A percentile compares a stretch with the other conserved stretches of the same genome.
These are phyloP conservation scores for Megamerina dolium DNA, from an alignment of 2,888 invertebrate species.

Conservation along the genomic window DNA sequence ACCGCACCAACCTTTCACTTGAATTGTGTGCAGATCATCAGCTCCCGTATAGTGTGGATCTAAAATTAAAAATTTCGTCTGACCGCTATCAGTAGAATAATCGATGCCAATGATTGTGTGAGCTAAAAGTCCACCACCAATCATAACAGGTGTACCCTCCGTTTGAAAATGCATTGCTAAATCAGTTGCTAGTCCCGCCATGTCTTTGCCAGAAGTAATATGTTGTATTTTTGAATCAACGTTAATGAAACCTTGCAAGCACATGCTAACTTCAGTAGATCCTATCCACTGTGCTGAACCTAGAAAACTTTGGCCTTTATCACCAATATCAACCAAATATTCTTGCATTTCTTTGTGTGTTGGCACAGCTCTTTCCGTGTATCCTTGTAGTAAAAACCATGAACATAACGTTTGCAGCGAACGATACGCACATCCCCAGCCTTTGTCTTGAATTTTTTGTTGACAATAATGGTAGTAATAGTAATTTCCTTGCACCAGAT, in stretches of 20 bases:
- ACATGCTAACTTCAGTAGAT: slow-evolving; percentile 92
- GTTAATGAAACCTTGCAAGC: slow-evolving; percentile 73
- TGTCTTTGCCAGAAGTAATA: slow-evolving; percentile 78
- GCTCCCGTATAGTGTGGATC: slow-evolving; percentile 96
- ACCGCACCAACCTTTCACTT: slow-evolving; percentile 90
- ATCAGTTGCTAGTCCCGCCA: slow-evolving; percentile 72
- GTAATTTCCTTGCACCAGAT: slow-evolving; percentile 76
- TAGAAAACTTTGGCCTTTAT: slow-evolving; percentile 81
- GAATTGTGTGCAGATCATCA: slow-evolving; percentile 70
- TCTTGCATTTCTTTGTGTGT: slow-evolving; percentile 84
- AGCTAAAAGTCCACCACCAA: slow-evolving; percentile 96
- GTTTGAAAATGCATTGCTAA: slow-evolving; percentile 84
- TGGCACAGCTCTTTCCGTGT: slow-evolving; percentile 69
- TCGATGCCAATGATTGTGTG: slow-evolving; percentile 96
- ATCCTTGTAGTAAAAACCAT: slow-evolving; percentile 90
- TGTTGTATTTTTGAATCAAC: slow-evolving; percentile 76
- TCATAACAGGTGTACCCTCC: slow-evolving; percentile 96
- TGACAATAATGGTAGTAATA: slow-evolving; percentile 97
- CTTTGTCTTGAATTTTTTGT: slow-evolving; percentile 86
- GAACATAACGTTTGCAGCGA: slow-evolving; percentile 94
- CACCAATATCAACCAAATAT: slow-evolving; percentile 88
- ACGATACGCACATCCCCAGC: slow-evolving; percentile 99
- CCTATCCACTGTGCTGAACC: slow-evolving; percentile 97
- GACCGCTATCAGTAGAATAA: slow-evolving; percentile 71
- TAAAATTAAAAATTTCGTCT: slow-evolving; percentile 85